Base-by-base conservation (phyloP, 2,888 invertebrate genomes). In the Cosmorhoe ocellata region DNA sequence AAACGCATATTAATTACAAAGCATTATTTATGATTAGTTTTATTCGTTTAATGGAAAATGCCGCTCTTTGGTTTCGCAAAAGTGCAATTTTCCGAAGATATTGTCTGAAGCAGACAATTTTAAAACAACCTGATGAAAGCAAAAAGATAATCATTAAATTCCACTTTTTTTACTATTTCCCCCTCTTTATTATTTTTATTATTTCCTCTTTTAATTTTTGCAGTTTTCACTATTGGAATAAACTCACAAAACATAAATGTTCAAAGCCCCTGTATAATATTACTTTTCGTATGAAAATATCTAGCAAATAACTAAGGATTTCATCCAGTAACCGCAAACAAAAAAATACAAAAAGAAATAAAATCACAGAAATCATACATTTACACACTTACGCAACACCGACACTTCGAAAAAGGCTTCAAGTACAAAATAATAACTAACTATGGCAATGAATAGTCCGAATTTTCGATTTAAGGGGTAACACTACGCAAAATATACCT, bases 361-460 rank as follows among this genome's bases (percentile, higher is more conserved):
- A 75, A 85, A 89, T 86, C 87, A 89, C 87, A 87, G 84, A 83
- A 78, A 74, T 64, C 64, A 80, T 80, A 81, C 74, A 76, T 75
- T 76, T 75, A 85, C 71, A 78, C 70, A 71, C 73, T 71, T 73
- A 77, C 62, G 69, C 67, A 36, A 36, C 36, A 36, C 7, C 22
- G 60, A 76, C 69, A 71, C 63, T 68, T n/a, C n/a, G n/a, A n/a
- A n/a, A 72, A 68, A 76, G 64, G 66, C 67, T 60, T 67, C 75
- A 79, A 81, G 74, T 81, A 85, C 78, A 80, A 84, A 84, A 74
- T 81, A 81, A 78, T 79, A 79, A 51, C 26, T 79, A 79, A 51
- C 26, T 75, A 88, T 85, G 84, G 90, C 84, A 88, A 81, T 84
- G 83, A 79, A 60, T 80, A 85, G 84, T 85, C 85, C 85, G 85